phyloP scores from a whole-genome alignment of 1,140 invertebrate species.

The Drosophila chauvacae region DNA sequence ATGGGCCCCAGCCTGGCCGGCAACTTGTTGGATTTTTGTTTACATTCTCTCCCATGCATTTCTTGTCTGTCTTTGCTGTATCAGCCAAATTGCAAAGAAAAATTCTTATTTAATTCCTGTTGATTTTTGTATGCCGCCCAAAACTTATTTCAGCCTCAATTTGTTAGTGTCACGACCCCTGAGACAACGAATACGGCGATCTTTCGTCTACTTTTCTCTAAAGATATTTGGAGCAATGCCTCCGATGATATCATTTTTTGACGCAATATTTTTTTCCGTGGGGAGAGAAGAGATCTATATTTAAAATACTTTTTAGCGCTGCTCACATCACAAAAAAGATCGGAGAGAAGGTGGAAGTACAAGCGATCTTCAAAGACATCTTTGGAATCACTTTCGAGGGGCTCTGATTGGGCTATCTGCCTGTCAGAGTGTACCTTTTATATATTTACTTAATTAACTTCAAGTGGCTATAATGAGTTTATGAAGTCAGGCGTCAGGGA shows the following conservation, averaged over 20 bases:
- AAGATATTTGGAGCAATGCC: constrained; percentile 66
- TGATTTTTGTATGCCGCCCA: constrained; percentile 42
- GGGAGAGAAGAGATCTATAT: constrained; percentile 56
- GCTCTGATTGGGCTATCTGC: neutral
- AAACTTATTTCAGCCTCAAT: constrained; percentile 73
- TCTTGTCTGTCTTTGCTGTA: constrained; percentile 21
- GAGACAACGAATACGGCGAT: constrained; percentile 37
- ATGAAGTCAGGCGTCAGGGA: no score
- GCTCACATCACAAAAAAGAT: neutral
- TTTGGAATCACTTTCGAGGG: neutral
- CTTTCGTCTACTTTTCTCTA: constrained; percentile 41
- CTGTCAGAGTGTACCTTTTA: neutral
- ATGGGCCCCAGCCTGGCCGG: constrained; percentile 13
- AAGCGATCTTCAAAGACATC: constrained; percentile 12
- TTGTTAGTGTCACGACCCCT: constrained; percentile 74
- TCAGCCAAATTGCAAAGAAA: constrained; percentile 27
- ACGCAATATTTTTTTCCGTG: constrained; percentile 53
- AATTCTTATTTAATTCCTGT: constrained; percentile 39
- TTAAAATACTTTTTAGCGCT: constrained; percentile 56
- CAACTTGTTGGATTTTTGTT: constrained; percentile 53
- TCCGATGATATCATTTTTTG: constrained; percentile 76
- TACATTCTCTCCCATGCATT: constrained; percentile 23
- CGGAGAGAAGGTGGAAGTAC: neutral
- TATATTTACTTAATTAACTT: constrained; percentile 12
- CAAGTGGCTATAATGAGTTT: neutral